A percentile compares a stretch with the other conserved stretches of the same genome.
Evolutionary conservation across 2,888 invertebrate species (phyloP).

Genomic region (Drosophila antonietae): DNA sequence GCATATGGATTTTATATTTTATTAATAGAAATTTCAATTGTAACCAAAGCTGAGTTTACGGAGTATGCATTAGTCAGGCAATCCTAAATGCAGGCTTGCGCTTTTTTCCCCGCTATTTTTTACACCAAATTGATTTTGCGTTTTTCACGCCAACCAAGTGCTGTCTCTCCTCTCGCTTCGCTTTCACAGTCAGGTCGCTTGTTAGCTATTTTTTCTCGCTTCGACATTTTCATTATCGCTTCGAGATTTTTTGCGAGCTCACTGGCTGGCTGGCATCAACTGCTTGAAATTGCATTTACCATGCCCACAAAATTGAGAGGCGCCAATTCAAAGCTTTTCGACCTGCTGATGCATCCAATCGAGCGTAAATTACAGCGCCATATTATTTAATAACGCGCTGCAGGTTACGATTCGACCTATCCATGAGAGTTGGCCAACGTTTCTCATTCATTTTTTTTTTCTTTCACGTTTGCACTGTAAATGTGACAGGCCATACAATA

Average conservation of each 20-base stretch:
- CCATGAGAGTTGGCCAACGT: constrained; percentile 21
- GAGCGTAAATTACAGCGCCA: constrained; percentile 64
- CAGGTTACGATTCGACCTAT: constrained; percentile 40
- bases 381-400: constrained; percentile 69
- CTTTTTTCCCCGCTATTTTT: constrained; percentile 20
- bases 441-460: constrained; percentile 18
- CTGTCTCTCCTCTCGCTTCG: not conserved
- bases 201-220: constrained; percentile 54
- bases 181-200: constrained; percentile 47
- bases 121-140: constrained; percentile 40
- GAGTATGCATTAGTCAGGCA: not conserved
- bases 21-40: too few relatives aligned
- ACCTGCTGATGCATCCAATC: constrained; percentile 62
- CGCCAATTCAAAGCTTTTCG: constrained; percentile 6
- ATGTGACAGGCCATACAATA: constrained; percentile 44
- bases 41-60: too few relatives aligned
- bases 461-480: not conserved
- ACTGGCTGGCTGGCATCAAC: constrained; percentile 15
- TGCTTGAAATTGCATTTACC: constrained; percentile 53
- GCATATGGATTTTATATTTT: too few relatives aligned
- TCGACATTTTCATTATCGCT: constrained; percentile 44
- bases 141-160: constrained; percentile 29
- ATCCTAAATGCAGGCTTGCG: not conserved
- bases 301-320: constrained; percentile 37
- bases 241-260: not conserved